A percentile compares a stretch with the other conserved stretches of the same genome.
Evolutionary conservation across 92 coral and sea anemone species (phyloP).

Genomic region (Bergia sp.): DNA sequence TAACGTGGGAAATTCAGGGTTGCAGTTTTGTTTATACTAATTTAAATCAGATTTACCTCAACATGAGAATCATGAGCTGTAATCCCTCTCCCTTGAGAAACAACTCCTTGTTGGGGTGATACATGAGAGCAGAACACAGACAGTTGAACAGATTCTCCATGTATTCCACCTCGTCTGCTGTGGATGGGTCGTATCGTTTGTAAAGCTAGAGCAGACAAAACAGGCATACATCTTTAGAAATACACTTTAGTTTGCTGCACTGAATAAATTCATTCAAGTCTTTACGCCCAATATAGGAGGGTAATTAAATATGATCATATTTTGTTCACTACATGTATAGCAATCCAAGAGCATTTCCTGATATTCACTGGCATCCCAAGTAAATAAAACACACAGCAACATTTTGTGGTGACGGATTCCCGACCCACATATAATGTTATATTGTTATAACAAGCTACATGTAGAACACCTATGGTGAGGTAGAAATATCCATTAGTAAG

Average conservation of each 20-base stretch:
- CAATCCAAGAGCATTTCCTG: too few species aligned
- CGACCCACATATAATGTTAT: too few species aligned
- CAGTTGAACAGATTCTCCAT: conserved; percentile 99
- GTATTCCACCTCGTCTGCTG: conserved; percentile 93
- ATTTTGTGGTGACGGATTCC: too few species aligned
- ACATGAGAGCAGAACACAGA: conserved; percentile 92
- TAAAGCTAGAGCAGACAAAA: conserved; percentile 65
- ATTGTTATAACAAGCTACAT: too few species aligned
- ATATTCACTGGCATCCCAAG: too few species aligned
- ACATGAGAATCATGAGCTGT: conserved; percentile 97
- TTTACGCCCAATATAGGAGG: neutral
- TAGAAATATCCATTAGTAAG: too few species aligned
- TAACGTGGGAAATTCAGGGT: too few species aligned
- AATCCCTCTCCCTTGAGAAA: conserved; percentile 95
- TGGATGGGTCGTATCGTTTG: conserved; percentile 89
- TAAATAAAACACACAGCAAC: too few species aligned
- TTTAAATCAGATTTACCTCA: conserved; percentile 62
- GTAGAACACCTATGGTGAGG: too few species aligned
- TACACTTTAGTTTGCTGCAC: neutral
- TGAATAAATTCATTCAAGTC: neutral
- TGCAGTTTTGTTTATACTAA: neutral
- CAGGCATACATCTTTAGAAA: too few species aligned
- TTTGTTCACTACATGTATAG: neutral
- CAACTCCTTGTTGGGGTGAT: conserved; percentile 84
- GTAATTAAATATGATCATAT: neutral